phyloP scores from a whole-genome alignment of 2,888 invertebrate species.

The Ligdia adustata region DNA sequence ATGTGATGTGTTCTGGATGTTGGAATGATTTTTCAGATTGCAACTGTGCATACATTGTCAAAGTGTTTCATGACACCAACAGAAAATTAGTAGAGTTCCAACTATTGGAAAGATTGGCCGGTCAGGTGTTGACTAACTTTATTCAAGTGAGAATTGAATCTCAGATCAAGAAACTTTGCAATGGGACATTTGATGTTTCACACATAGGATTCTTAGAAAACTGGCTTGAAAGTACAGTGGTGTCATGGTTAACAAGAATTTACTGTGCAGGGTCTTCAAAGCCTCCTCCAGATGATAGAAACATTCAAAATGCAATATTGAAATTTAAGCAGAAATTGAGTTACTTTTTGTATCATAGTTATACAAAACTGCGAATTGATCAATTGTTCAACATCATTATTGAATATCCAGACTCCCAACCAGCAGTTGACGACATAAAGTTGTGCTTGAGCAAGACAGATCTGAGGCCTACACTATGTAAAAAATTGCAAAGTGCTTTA shows the following conservation, averaged over 20 bases:
- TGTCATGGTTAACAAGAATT: constrained; percentile 93
- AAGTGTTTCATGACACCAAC: constrained; percentile 91
- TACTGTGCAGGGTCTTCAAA: constrained; percentile 88
- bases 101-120: constrained; percentile 92
- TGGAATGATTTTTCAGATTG: constrained; percentile 83
- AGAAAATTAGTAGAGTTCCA: constrained; percentile 90
- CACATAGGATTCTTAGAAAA: constrained; percentile 90
- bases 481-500: constrained; percentile 91
- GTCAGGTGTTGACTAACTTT: constrained; percentile 92
- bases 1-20: constrained; percentile 89
- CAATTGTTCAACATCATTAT: constrained; percentile 98
- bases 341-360: constrained; percentile 94
- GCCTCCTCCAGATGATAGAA: constrained; percentile 80
- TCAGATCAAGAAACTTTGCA: constrained; percentile 93
- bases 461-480: constrained; percentile 89
- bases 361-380: constrained; percentile 93
- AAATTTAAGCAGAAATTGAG: constrained; percentile 90
- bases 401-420: constrained; percentile 98
- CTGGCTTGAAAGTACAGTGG: constrained; percentile 94
- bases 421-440: constrained; percentile 95
- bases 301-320: constrained; percentile 83
- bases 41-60: constrained; percentile 86
- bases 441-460: constrained; percentile 94
- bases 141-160: constrained; percentile 92
- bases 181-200: constrained; percentile 93